These are phyloP conservation scores for Saturnia pavonia DNA, from an alignment of 2,888 invertebrate species.

Conservation along the genomic window DNA sequence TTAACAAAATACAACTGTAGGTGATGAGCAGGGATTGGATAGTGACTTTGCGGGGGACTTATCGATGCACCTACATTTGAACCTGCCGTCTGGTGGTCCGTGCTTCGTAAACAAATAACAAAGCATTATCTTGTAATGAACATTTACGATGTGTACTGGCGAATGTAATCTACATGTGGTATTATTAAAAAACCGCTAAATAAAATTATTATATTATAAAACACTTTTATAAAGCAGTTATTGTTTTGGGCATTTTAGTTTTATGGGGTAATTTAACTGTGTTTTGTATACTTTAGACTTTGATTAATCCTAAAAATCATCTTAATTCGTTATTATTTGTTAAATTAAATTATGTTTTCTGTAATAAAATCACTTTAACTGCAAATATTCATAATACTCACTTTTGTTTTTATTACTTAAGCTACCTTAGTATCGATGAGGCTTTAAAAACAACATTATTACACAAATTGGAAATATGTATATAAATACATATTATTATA, in stretches of 20 bases:
- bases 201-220: conserved; percentile 39
- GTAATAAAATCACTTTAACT: no score
- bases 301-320: background rate
- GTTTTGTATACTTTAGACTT: background rate
- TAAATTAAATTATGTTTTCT: no score
- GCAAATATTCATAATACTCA: no score
- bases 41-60: conserved; percentile 70
- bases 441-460: no score
- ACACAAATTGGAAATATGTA: no score
- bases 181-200: conserved; percentile 51
- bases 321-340: background rate
- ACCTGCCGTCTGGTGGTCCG: conserved; percentile 63
- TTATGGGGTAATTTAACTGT: background rate
- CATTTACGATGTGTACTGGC: conserved; percentile 50
- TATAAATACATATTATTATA: no score
- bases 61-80: conserved; percentile 39
- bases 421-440: no score
- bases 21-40: conserved; percentile 51
- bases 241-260: conserved; percentile 16
- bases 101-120: conserved; percentile 78
- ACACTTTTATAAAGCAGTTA: conserved; percentile 39
- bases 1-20: conserved; percentile 67
- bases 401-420: no score
- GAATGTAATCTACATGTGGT: conserved; percentile 41
- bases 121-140: conserved; percentile 59